Conservation (phyloP, 2,888 invertebrate species). For the Tenodera sinensis region DNA sequence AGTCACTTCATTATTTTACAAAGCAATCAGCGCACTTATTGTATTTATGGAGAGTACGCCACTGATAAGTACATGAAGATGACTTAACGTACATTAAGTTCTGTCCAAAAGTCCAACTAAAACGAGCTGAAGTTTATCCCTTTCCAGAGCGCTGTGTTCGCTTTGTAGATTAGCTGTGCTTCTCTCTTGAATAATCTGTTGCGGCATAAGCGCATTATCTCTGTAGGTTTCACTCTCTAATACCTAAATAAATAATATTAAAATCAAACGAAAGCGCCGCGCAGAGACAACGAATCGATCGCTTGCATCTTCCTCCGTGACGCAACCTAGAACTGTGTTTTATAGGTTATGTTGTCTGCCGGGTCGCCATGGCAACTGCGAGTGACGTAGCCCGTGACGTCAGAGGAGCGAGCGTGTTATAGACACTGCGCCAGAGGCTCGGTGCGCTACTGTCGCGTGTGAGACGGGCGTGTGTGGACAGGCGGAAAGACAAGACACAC, state of each 20-base stretch:
- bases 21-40: too few relatives aligned
- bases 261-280: neutral
- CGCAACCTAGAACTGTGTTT: neutral
- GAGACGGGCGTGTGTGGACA: conserved; percentile 29
- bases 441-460: neutral
- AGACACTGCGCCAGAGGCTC: neutral
- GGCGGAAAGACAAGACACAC: conserved; percentile 38
- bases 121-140: too few relatives aligned
- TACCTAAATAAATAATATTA: neutral
- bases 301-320: neutral
- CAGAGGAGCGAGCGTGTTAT: neutral
- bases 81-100: too few relatives aligned
- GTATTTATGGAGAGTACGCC: too few relatives aligned
- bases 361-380: neutral
- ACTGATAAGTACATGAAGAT: too few relatives aligned
- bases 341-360: neutral
- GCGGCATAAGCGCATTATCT: neutral
- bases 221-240: neutral
- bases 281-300: neutral
- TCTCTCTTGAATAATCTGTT: neutral
- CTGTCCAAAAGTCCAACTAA: too few relatives aligned
- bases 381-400: neutral
- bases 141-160: too few relatives aligned
- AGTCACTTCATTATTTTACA: too few relatives aligned
- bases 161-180: neutral